These are phyloP conservation scores for Eolophus roseicapilla DNA, from an alignment of 2,113 vertebrate genomes.

Conservation along the genomic window DNA sequence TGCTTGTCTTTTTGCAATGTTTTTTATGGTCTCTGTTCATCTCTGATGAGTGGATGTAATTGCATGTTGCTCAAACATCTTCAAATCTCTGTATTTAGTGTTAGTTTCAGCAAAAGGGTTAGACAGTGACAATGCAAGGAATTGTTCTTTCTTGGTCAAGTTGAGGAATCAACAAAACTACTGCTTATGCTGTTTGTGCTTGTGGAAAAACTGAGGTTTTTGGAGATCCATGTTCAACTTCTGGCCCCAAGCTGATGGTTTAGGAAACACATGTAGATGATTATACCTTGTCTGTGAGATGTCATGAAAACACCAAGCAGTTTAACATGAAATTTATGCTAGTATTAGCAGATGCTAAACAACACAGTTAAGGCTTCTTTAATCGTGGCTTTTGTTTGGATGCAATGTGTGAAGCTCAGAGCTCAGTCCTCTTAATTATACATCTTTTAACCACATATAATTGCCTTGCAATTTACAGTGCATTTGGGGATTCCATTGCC, in stretches of 20 bases:
- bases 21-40: not conserved
- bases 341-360: not conserved
- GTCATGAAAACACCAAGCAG: not conserved
- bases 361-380: not conserved
- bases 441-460: conserved; percentile 52
- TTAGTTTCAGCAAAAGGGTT: not conserved
- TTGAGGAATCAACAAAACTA: not conserved
- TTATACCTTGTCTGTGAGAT: not conserved
- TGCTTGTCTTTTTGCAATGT: not conserved
- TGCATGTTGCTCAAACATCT: not conserved
- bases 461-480: conserved; percentile 50
- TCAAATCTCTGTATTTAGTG: not conserved
- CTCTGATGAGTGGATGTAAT: not conserved
- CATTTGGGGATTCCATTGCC: conserved; percentile 49
- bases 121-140: not conserved
- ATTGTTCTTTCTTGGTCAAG: not conserved
- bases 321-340: not conserved
- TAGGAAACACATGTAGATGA: not conserved
- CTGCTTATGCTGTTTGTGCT: not conserved
- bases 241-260: not conserved
- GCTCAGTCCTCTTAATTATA: conserved; percentile 51
- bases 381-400: conserved; percentile 33
- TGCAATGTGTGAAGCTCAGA: conserved; percentile 22
- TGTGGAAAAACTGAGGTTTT: not conserved
- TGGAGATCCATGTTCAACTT: not conserved